Evolutionary conservation across 2,888 invertebrate species (phyloP).

Genomic region (Chloroclysta siterata): DNA sequence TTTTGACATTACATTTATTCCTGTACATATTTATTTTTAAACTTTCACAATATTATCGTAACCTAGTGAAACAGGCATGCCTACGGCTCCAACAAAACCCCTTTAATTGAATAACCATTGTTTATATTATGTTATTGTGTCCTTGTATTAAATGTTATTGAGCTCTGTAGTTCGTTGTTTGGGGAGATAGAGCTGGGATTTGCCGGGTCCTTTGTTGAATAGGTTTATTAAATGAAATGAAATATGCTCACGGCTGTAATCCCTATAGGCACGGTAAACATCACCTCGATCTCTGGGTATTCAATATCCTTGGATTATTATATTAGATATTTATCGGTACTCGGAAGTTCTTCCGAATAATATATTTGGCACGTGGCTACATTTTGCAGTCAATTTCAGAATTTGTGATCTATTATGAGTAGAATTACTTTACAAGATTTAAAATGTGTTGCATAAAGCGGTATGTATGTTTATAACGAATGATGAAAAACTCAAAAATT

Average conservation of each 20-base stretch:
- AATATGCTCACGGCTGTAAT: background rate
- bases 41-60: background rate
- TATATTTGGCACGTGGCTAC: too few relatives aligned
- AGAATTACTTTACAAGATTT: too few relatives aligned
- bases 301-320: background rate
- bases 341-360: too few relatives aligned
- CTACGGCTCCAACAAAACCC: constrained; percentile 43
- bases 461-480: too few relatives aligned
- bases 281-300: background rate
- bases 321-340: too few relatives aligned
- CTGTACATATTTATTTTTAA: background rate
- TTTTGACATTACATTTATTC: too few relatives aligned
- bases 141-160: constrained; percentile 28
- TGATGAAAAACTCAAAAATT: too few relatives aligned
- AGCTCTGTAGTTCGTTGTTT: constrained; percentile 21
- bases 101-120: constrained; percentile 62
- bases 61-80: constrained; percentile 1
- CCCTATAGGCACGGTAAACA: background rate
- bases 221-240: constrained; percentile 2
- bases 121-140: constrained; percentile 48
- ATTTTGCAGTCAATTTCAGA: too few relatives aligned
- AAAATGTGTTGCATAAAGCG: too few relatives aligned
- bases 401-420: too few relatives aligned
- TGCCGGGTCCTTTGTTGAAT: constrained; percentile 10
- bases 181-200: constrained; percentile 23